These are phyloP conservation scores for Acleris sparsana DNA, from an alignment of 2,888 invertebrate species.

Conservation along the genomic window DNA sequence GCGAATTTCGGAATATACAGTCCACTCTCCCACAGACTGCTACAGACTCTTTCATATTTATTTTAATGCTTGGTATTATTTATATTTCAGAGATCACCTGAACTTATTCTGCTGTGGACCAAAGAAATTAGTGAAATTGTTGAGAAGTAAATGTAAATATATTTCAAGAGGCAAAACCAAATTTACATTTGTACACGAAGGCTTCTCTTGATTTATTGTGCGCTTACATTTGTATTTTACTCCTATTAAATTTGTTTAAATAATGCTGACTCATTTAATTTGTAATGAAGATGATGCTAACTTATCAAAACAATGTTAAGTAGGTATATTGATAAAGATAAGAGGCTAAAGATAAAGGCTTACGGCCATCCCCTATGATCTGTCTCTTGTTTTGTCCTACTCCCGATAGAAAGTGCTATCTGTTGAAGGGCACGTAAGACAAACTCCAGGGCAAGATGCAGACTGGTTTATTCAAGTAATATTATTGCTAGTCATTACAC, in stretches of 20 bases:
- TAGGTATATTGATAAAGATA: no score
- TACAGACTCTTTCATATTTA: conserved; percentile 57
- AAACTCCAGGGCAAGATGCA: no score
- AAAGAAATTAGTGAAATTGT: conserved; percentile 74
- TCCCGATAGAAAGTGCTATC: no score
- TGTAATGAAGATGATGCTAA: background rate
- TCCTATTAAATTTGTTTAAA: conserved; percentile 25
- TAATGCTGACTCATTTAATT: background rate
- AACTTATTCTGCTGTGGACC: conserved; percentile 78
- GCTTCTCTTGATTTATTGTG: conserved; percentile 60
- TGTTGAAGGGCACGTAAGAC: no score
- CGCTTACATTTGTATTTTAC: conserved; percentile 33
- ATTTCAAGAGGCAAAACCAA: conserved; percentile 66
- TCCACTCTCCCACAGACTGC: no score
- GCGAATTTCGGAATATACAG: no score
- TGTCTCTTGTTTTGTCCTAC: no score
- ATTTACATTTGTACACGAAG: conserved; percentile 72
- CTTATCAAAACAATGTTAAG: no score
- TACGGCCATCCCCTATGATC: no score
- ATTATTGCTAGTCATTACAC: no score
- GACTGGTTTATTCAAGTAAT: no score
- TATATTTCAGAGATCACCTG: conserved; percentile 63
- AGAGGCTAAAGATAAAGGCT: no score
- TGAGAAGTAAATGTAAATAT: conserved; percentile 65
- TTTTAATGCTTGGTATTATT: conserved; percentile 26